A percentile compares a stretch with the other conserved stretches of the same genome.
These are phyloP conservation scores for Bergia puertoricense DNA, from an alignment of 92 coral and sea anemone genomes.

Conservation along the genomic window DNA sequence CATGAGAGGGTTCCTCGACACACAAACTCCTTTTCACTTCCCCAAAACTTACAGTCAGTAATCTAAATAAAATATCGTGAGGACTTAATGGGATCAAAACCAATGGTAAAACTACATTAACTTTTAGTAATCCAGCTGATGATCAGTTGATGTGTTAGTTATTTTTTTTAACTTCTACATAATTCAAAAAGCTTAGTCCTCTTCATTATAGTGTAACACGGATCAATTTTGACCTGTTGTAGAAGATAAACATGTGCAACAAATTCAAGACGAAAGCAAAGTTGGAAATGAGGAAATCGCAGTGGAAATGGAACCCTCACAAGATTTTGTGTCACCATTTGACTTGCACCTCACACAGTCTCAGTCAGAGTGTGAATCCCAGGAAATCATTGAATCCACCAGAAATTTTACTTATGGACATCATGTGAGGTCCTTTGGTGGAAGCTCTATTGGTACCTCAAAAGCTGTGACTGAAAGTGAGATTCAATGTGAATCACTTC, in stretches of 20 bases:
- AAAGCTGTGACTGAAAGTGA: not conserved
- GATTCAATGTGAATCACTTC: slow-evolving; percentile 35
- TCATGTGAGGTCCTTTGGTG: not conserved
- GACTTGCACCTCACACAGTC: slow-evolving; percentile 78
- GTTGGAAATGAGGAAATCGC: slow-evolving; percentile 32
- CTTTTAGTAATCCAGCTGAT: too few relatives aligned
- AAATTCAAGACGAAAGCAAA: slow-evolving; percentile 26
- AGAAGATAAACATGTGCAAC: slow-evolving; percentile 14
- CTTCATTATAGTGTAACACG: not conserved
- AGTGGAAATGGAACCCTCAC: slow-evolving; percentile 36
- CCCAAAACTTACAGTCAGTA: too few relatives aligned
- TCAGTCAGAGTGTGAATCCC: slow-evolving; percentile 59
- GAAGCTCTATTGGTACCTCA: not conserved
- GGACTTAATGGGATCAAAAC: not conserved
- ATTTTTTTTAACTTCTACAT: not conserved
- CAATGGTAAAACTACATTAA: too few relatives aligned
- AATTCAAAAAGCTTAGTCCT: not conserved
- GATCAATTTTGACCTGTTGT: not conserved
- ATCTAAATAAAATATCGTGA: too few relatives aligned
- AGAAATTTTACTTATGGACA: not conserved
- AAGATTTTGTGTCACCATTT: slow-evolving; percentile 54
- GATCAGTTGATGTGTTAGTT: too few relatives aligned
- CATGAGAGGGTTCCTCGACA: too few relatives aligned
- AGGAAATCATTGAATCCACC: slow-evolving; percentile 28
- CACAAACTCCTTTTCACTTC: too few relatives aligned